Evolutionary conservation across 2,797 vertebrate species (phyloP).

Genomic region (Paedocypris micromegethes): DNA sequence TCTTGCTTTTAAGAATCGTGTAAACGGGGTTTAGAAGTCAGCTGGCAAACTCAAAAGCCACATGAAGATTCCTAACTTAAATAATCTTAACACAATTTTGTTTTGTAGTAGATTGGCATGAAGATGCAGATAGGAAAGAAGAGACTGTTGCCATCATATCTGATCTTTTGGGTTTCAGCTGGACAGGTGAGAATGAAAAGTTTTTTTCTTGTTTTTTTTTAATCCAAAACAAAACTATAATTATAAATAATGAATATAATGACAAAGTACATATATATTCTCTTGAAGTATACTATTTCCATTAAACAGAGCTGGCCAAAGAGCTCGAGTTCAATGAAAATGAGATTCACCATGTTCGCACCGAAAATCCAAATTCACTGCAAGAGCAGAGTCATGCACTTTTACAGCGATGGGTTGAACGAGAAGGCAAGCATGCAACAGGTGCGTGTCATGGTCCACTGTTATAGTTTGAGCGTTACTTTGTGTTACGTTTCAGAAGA

Average conservation of each 20-base stretch:
- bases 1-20: no score
- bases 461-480: not conserved
- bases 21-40: no score
- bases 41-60: no score
- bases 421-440: slow-evolving; percentile 88
- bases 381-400: slow-evolving; percentile 95
- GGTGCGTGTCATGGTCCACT: slow-evolving; percentile 62
- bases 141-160: slow-evolving; percentile 90
- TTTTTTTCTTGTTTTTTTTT: no score
- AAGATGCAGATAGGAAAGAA: slow-evolving; percentile 86
- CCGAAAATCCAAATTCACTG: slow-evolving; percentile 92
- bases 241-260: not conserved
- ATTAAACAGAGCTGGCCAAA: slow-evolving; percentile 79
- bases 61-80: no score
- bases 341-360: slow-evolving; percentile 85
- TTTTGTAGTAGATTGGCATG: slow-evolving; percentile 80
- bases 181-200: slow-evolving; percentile 80
- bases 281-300: slow-evolving; percentile 4
- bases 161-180: slow-evolving; percentile 97
- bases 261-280: not conserved
- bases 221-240: no score
- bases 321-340: slow-evolving; percentile 94
- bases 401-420: slow-evolving; percentile 89
- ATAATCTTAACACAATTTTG: no score
- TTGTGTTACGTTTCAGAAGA: no score